Base-by-base conservation (phyloP, 1,140 invertebrate species). In the Drosophila watanabei region DNA sequence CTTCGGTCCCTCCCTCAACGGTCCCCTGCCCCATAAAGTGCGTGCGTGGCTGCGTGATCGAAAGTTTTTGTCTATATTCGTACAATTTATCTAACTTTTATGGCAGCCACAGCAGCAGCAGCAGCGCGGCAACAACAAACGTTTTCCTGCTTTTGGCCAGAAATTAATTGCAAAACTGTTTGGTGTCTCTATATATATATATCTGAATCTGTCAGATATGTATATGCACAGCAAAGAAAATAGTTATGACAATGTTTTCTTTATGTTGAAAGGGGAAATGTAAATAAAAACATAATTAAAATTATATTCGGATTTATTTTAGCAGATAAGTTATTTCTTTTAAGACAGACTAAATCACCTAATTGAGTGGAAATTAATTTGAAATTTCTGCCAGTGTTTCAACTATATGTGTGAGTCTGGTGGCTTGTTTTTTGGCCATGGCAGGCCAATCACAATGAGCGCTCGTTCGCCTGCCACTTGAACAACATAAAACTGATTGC, bases 161-260 rank as follows among this genome's bases (percentile, higher is more conserved):
- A 90, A 88, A 88, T 88, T 88, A 88, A 88, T 88, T 89, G 85
- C 85, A 85, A 88, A 88, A 88, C 81, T 89, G 85, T 89, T 80
- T 82, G 81, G 78, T 75, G 71, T 66, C 41, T 80, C n/a, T 57
- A 58, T 28, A 45, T 48, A 28, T 56, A 54, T 49, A 33, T 18
- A 11, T 20, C 49, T 28, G 39, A 56, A 69, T 24, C 18, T 13
- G 48, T 56, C n/a, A 45, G 68, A 70, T 69, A 56, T 75, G 63
- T 60, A 14, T 37, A 28, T 46, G 35, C 24, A 52, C 16, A 33
- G n/a, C 2, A 3, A 11, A 46, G 11, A 43, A 66, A 59, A 35
- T 14, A 30, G 28, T 32, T 32, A 18, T 13, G 0, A 0, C 2
- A 51, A n/a, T 11, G 1, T 13, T 11, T 4, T 1, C 1, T 7